A percentile compares a stretch with the other conserved stretches of the same genome.
Evolutionary conservation across 2,797 vertebrate genomes (phyloP).

Genomic region (Numenius phaeopus): DNA sequence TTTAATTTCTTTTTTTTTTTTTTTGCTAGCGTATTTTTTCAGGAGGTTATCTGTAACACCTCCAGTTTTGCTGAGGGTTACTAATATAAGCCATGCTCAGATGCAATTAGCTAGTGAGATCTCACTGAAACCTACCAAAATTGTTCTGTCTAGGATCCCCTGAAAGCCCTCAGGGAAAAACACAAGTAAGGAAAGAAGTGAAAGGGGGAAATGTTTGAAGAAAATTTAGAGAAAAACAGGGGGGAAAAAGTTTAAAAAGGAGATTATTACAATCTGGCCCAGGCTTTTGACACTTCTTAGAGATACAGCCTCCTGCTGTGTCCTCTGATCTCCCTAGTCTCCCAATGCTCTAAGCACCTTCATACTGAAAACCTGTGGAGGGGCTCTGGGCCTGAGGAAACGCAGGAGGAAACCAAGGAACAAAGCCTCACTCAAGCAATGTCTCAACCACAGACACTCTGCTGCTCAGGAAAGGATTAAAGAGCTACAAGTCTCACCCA

Average conservation of each 20-base stretch:
- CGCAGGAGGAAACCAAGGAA: neutral
- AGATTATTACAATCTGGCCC: neutral
- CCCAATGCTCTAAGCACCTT: neutral
- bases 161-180: neutral
- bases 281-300: neutral
- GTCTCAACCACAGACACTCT: neutral
- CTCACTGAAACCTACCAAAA: neutral
- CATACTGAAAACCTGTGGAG: neutral
- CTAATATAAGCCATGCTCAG: neutral
- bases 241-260: fast-evolving
- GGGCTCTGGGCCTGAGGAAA: neutral
- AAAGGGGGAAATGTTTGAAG: neutral
- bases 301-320: neutral
- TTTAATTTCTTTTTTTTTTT: neutral
- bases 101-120: neutral
- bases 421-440: neutral
- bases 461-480: neutral
- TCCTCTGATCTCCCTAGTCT: neutral
- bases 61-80: neutral
- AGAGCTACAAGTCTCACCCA: neutral
- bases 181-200: neutral
- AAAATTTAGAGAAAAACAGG: neutral
- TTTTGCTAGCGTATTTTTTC: neutral
- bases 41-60: neutral
- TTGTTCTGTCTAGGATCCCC: neutral